A percentile compares a stretch with the other conserved stretches of the same genome.
Conservation (phyloP, 2,888 invertebrate species). For the Cataglyphis rosenhaueri region DNA sequence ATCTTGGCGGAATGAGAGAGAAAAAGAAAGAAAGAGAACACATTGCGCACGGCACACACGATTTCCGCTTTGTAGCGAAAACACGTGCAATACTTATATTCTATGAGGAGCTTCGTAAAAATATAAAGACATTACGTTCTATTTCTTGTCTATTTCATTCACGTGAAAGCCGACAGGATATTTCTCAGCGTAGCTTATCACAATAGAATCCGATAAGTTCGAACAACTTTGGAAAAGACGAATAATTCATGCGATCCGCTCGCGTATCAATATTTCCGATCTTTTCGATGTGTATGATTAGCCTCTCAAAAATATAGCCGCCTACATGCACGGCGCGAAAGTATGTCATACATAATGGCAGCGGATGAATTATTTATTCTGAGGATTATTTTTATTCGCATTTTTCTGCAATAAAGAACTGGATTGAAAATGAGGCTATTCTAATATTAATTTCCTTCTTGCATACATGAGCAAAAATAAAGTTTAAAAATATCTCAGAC, state of each 20-base stretch:
- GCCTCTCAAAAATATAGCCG: constrained; percentile 9
- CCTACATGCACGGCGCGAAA: not conserved
- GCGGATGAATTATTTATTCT: constrained; percentile 27
- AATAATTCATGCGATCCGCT: constrained; percentile 30
- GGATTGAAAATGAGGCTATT: not conserved
- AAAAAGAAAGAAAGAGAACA: not conserved
- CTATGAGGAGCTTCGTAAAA: not conserved
- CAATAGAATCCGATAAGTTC: constrained; percentile 21
- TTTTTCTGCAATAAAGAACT: not conserved
- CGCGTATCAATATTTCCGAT: not conserved
- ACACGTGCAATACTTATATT: constrained; percentile 17
- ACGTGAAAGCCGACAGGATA: not conserved
- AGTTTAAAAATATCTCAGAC: constrained; percentile 16
- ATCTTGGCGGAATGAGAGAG: not conserved
- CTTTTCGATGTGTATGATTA: not conserved
- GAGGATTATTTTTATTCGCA: constrained; percentile 8
- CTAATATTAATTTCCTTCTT: not conserved
- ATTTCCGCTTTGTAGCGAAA: not conserved
- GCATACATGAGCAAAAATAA: constrained; percentile 5
- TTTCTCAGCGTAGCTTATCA: not conserved
- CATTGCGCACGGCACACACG: not conserved
- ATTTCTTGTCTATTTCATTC: not conserved
- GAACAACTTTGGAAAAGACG: constrained; percentile 6
- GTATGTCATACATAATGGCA: constrained; percentile 17
- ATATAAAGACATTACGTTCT: not conserved